A percentile compares a stretch with the other conserved stretches of the same genome.
phyloP scores from a whole-genome alignment of 1,140 invertebrate species.

The Zaprionus davidi region DNA sequence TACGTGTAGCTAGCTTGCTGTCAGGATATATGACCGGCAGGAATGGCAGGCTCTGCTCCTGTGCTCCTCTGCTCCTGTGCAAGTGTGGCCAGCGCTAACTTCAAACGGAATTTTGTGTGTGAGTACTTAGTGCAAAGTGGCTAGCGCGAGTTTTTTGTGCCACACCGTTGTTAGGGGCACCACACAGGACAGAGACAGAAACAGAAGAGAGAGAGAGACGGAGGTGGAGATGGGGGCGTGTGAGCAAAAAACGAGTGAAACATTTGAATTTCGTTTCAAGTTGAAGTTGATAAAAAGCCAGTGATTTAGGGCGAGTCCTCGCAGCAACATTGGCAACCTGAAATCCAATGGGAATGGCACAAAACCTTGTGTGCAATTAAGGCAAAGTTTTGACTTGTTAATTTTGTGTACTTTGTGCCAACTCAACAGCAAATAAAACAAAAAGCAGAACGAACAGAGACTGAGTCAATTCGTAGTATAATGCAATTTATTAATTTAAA shows the following conservation, averaged over 20 bases:
- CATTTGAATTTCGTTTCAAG: conserved; percentile 79
- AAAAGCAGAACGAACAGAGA: background rate
- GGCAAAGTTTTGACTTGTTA: conserved; percentile 48
- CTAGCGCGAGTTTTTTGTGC: conserved; percentile 53
- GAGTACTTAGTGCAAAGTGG: conserved; percentile 81
- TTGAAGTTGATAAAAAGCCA: conserved; percentile 78
- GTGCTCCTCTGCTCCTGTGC: conserved; percentile 14
- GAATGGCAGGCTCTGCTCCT: background rate
- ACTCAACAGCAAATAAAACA: conserved; percentile 5
- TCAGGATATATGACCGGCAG: conserved; percentile 3
- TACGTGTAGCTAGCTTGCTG: conserved; percentile 58
- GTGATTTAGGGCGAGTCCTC: conserved; percentile 70
- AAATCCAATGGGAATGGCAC: conserved; percentile 7
- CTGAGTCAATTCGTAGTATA: background rate
- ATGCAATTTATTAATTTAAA: background rate
- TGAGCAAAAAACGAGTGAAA: conserved; percentile 49
- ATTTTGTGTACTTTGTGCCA: conserved; percentile 44
- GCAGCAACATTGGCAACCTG: conserved; percentile 23
- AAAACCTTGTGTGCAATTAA: conserved; percentile 62
- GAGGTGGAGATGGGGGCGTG: conserved; percentile 23
- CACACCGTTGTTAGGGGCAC: conserved; percentile 60
- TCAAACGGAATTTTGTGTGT: conserved; percentile 81
- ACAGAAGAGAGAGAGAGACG: conserved; percentile 2
- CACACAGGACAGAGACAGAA: background rate
- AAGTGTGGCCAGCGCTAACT: conserved; percentile 70